These are phyloP conservation scores for Mycteria americana DNA, from an alignment of 2,797 vertebrate genomes.

Conservation along the genomic window DNA sequence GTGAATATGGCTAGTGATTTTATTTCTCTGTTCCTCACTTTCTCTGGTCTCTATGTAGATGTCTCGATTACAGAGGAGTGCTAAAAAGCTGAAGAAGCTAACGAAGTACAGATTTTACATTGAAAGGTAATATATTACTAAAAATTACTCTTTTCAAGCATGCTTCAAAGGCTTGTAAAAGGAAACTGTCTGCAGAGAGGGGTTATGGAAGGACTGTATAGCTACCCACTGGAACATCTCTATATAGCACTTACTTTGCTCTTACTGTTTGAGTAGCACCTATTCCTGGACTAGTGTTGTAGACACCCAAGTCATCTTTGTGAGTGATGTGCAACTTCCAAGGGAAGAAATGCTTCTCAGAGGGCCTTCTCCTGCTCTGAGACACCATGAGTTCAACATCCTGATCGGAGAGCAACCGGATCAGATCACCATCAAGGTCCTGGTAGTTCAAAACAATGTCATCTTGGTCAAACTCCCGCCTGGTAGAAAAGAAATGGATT, in stretches of 20 bases:
- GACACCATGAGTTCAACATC: constrained; percentile 87
- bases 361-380: constrained; percentile 66
- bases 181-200: background rate
- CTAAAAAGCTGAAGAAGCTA: background rate
- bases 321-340: constrained; percentile 89
- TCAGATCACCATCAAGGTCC: constrained; percentile 86
- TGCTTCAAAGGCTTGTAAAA: background rate
- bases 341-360: constrained; percentile 75
- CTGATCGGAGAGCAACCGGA: constrained; percentile 87
- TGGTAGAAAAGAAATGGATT: constrained; percentile 52
- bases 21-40: background rate
- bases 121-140: background rate
- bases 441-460: constrained; percentile 88
- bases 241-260: background rate
- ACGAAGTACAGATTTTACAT: background rate
- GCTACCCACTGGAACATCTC: background rate
- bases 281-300: constrained; percentile 72
- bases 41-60: background rate
- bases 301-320: constrained; percentile 81
- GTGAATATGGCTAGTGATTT: background rate
- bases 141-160: background rate
- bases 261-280: background rate
- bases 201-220: background rate
- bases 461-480: constrained; percentile 81
- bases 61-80: background rate